Conservation (phyloP, 2,113 vertebrate genomes). For the Tachycineta bicolor region DNA sequence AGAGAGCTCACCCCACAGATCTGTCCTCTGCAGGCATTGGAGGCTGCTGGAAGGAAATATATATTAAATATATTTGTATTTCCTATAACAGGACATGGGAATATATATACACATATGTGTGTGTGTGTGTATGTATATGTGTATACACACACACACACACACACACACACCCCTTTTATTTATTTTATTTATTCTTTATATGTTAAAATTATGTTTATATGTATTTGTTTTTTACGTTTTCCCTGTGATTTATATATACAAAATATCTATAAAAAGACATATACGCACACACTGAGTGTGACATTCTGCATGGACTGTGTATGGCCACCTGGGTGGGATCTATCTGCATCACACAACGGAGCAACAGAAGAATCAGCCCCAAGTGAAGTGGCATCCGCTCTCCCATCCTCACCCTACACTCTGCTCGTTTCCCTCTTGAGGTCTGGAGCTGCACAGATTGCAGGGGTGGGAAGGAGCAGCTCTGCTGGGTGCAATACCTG, state of each 20-base stretch:
- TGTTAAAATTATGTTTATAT: neutral
- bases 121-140: neutral
- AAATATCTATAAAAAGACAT: neutral
- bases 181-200: neutral
- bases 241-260: neutral
- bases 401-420: neutral
- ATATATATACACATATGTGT: neutral
- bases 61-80: neutral
- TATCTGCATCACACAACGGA: neutral
- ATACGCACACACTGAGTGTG: neutral
- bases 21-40: neutral
- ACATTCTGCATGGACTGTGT: neutral
- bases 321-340: neutral
- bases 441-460: neutral
- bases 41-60: neutral
- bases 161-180: neutral
- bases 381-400: neutral
- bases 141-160: too few species aligned
- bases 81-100: neutral
- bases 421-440: neutral
- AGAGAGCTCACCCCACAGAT: neutral
- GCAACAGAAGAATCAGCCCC: neutral
- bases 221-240: neutral
- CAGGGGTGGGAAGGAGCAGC: neutral
- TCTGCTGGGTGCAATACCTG: neutral